phyloP scores from a whole-genome alignment of 2,888 invertebrate species.

The Acanthacorydalis orientalis region DNA sequence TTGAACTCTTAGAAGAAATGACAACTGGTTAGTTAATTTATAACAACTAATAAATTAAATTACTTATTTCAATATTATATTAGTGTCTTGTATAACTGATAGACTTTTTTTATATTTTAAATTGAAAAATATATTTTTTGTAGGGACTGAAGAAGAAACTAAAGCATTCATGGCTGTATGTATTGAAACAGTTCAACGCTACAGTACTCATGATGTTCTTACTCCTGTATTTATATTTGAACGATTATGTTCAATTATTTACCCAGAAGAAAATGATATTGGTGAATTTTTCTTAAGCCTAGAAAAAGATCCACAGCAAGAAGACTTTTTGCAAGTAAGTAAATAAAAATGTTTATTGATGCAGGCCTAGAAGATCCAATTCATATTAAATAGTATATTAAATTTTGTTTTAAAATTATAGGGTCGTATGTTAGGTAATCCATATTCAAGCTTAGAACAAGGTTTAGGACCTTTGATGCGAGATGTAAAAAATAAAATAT shows the following conservation, averaged over 20 bases:
- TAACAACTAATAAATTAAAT: too few species aligned
- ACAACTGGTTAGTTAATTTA: slow-evolving; percentile 50
- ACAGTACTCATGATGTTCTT: slow-evolving; percentile 77
- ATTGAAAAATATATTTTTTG: background rate
- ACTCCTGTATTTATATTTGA: slow-evolving; percentile 98
- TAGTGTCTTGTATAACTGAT: too few species aligned
- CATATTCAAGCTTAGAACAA: slow-evolving; percentile 84
- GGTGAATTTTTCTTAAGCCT: slow-evolving; percentile 92
- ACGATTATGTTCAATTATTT: slow-evolving; percentile 89
- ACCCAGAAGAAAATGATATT: slow-evolving; percentile 92
- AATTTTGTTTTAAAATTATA: slow-evolving; percentile 19
- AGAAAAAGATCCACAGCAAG: slow-evolving; percentile 97
- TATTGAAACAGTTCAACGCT: slow-evolving; percentile 86
- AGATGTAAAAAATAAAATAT: slow-evolving; percentile 97
- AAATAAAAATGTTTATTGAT: slow-evolving; percentile 3
- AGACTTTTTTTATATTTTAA: background rate
- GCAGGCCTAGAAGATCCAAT: too few species aligned
- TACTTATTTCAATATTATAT: too few species aligned
- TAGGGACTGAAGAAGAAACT: slow-evolving; percentile 87
- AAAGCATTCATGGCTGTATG: slow-evolving; percentile 95
- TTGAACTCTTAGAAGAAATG: slow-evolving; percentile 89
- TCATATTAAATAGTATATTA: too few species aligned
- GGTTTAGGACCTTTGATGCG: slow-evolving; percentile 95
- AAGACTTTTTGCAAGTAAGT: slow-evolving; percentile 81
- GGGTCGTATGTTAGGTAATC: slow-evolving; percentile 95